Percentiles rank a stretch among this genome's conserved stretches.
Conservation (phyloP, 2,113 vertebrate genomes). For the Chloropsis hardwickii region DNA sequence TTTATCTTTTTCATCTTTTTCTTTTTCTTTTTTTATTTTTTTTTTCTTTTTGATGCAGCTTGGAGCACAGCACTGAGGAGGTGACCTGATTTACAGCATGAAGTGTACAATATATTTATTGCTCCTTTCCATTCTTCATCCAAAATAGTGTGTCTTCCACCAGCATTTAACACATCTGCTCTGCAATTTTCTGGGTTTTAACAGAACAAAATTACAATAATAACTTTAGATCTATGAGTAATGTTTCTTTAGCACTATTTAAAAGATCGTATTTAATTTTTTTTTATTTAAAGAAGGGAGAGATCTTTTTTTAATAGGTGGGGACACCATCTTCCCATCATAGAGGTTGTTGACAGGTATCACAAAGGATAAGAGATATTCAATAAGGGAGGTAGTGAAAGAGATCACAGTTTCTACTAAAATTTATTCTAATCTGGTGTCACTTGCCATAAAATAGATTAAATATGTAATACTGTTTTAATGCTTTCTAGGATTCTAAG, state of each 20-base stretch:
- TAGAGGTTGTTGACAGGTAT: not conserved
- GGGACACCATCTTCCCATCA: not conserved
- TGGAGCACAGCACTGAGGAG: not conserved
- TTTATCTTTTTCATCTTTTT: too few species aligned
- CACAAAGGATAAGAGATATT: not conserved
- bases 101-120: not conserved
- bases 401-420: not conserved
- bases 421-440: not conserved
- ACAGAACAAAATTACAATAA: not conserved
- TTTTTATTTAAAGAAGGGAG: not conserved
- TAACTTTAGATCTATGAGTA: not conserved
- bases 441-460: not conserved
- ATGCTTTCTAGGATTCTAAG: not conserved
- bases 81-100: not conserved
- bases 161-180: not conserved
- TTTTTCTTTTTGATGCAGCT: not conserved
- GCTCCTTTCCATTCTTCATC: not conserved
- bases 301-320: not conserved
- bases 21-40: too few species aligned
- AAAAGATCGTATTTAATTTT: not conserved
- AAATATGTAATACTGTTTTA: not conserved
- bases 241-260: not conserved
- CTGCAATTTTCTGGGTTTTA: not conserved
- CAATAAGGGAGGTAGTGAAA: not conserved
- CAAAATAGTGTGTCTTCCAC: not conserved